Evolutionary conservation across 2,888 invertebrate genomes (phyloP), one percentile per base, ranked within the genome.

Genomic region (Muscina levida): DNA sequence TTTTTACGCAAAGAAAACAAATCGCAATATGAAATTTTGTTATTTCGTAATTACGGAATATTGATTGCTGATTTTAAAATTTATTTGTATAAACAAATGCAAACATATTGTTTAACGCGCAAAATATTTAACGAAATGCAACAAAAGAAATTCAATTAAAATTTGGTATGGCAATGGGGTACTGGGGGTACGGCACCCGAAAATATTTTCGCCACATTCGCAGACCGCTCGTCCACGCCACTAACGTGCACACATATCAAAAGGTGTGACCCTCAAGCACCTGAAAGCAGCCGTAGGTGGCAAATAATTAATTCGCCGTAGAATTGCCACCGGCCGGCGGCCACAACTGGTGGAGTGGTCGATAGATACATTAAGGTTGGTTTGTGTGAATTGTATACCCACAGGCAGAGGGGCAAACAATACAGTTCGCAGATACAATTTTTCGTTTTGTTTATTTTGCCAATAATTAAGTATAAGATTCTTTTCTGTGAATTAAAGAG

Each of bases 141-240:
- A 48, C 22, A 13, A 1, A 24, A 11, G 51, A 8, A 51, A 31
- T 5, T 31, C 31, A 31, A 3, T 5, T 31, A 31, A 31, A 31
- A 5, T 31, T 31, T 19, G n/a, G 46, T 46, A 15, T 46, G 46
- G 48, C 48, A 31, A 31, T 48, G 48, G 48, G 15, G 11, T 4
- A 44, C 31, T 44, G 44, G 10, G 44, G 4, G n/a, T n/a, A n/a
- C n/a, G 53, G 53, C 22, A 17, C 8, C 8, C 1, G 51, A 62
- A 37, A 22, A 42, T 56, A 15, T 39, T 44, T 51, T 13, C 13
- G n/a, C 15, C 17, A 51, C 26, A 53, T 31, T 65, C 39, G 48
- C 70, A 70, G 53, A 76, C 76, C 76, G 62, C 62, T 17, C 76
- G 70, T 70, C 65, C 62, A 65, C 76, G 26, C 8, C 15, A n/a